These are phyloP conservation scores for Macrobrachium nipponense DNA, from an alignment of 1,140 invertebrate species.

Conservation along the genomic window DNA sequence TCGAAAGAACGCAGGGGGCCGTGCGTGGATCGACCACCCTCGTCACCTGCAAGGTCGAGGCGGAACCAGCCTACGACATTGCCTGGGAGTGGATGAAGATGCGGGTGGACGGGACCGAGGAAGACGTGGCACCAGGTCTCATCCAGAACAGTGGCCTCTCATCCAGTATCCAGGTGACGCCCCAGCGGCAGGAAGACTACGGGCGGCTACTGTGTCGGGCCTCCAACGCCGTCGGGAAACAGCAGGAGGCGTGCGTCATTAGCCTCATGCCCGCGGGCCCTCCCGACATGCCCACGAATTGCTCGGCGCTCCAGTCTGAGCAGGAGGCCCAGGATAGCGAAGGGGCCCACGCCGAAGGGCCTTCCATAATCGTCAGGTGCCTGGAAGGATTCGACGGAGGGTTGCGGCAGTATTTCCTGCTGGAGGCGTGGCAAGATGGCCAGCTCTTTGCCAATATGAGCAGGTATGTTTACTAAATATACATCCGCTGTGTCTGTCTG, in stretches of 20 bases:
- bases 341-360: background rate
- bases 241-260: background rate
- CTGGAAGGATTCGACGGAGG: constrained; percentile 17
- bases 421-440: constrained; percentile 3
- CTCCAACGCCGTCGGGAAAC: constrained; percentile 8
- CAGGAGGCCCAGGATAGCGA: background rate
- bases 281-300: constrained; percentile 5
- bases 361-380: background rate
- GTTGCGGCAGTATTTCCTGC: background rate
- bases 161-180: background rate
- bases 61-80: background rate
- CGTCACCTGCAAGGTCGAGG: background rate
- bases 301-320: background rate
- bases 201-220: constrained; percentile 1
- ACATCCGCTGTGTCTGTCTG: too few species aligned
- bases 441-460: background rate
- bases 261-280: constrained; percentile 5
- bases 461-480: background rate
- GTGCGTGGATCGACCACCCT: background rate
- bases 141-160: background rate
- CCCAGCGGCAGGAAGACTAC: background rate
- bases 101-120: constrained; percentile 1
- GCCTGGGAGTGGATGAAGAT: background rate
- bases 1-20: background rate
- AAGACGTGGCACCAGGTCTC: background rate